Evolutionary conservation across 2,113 vertebrate species (phyloP), one percentile per base, ranked within the genome.

Genomic region (Phodopus roborovskii): DNA sequence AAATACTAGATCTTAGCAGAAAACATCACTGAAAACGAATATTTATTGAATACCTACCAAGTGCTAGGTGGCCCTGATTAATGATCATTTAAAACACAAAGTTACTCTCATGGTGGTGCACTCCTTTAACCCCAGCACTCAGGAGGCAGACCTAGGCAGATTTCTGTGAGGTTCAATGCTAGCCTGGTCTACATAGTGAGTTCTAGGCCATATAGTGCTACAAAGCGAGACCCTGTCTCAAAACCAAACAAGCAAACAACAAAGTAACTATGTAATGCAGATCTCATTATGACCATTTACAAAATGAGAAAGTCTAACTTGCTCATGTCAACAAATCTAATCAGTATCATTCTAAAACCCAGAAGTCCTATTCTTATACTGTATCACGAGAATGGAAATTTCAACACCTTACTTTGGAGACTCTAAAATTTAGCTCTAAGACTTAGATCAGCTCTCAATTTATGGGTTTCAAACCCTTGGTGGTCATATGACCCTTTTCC

Each of bases 311-410:
- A 92, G 66, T 82, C 33, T 79, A 94, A 77, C 60, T 33, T 85
- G 45, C 15, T 90, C 56, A 84, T 62, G 48, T 66, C 56, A 53
- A 94, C 70, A 84, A 75, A 91, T 45, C 73, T 77, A 94, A 15
- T 85, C 12, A 75, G 71, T 93, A 22, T 79, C 28, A 86, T 6
- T 96, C 33, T 17, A 70, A 83, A 96, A 90, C 30, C 87, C 26
- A 90, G 68, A 19, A 93, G 70, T 82, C 74, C n/a, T 81, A 93
- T 56, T 96, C 64, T 84, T 28, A 77, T 74, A 92, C 50, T 28
- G 16, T 58, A 81, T 19, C 36, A 30, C 96, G 64, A 48, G 58
- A 92, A 62, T 90, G 39, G 82, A 97, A 94, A 94, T 71, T 96
- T 88, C 88, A 96, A 94, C 26, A 71, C 0, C 68, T 96, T 60